A percentile compares a stretch with the other conserved stretches of the same genome.
phyloP scores from a whole-genome alignment of 2,797 vertebrate genomes.

The Lateolabrax maculatus region DNA sequence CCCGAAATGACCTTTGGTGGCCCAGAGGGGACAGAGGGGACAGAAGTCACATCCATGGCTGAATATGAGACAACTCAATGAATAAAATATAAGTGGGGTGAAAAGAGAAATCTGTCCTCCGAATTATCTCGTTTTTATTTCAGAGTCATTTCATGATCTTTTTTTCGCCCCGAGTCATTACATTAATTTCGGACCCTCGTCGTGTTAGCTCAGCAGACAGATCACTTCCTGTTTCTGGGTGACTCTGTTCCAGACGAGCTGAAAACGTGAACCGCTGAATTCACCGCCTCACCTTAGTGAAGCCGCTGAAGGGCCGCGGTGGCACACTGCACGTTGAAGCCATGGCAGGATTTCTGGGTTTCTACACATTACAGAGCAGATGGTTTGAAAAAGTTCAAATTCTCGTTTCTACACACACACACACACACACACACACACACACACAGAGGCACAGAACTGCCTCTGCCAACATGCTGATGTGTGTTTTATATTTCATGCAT shows the following conservation, averaged over 20 bases:
- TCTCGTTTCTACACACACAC: neutral
- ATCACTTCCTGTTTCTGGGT: neutral
- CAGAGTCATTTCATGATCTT: slow-evolving; percentile 21
- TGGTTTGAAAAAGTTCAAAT: neutral
- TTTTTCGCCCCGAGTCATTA: slow-evolving; percentile 16
- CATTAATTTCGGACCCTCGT: slow-evolving; percentile 17
- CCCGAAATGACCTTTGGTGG: slow-evolving; percentile 5
- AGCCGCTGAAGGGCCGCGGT: neutral
- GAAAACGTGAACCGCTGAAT: neutral
- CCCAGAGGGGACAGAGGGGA: neutral
- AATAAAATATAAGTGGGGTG: slow-evolving; percentile 46
- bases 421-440: neutral
- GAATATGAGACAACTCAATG: slow-evolving; percentile 33
- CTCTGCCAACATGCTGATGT: slow-evolving; percentile 13
- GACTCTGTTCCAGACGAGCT: slow-evolving; percentile 7
- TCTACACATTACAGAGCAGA: neutral
- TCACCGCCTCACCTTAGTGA: neutral
- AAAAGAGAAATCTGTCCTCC: slow-evolving; percentile 42
- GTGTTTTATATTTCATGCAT: slow-evolving; percentile 31
- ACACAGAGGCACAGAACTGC: neutral
- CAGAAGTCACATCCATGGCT: slow-evolving; percentile 18
- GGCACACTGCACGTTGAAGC: neutral
- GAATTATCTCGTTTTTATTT: slow-evolving; percentile 28
- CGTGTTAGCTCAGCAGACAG: neutral
- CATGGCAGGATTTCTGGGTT: neutral